phyloP scores from a whole-genome alignment of 2,113 vertebrate genomes.

The Azemiops feae region DNA sequence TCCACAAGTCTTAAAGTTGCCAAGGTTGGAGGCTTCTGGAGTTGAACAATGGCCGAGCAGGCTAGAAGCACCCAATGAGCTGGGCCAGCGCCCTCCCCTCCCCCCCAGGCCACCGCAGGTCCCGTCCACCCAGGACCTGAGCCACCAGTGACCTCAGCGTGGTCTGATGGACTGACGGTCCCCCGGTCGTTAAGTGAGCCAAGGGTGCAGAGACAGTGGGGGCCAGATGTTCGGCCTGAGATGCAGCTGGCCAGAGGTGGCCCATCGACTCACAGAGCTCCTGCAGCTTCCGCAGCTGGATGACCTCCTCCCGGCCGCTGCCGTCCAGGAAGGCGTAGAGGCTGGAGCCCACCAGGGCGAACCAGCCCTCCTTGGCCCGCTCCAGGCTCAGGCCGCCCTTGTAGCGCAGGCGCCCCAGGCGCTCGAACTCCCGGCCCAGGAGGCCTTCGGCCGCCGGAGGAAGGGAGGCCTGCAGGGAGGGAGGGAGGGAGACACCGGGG shows the following conservation, averaged over 20 bases:
- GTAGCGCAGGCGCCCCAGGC: conserved; percentile 85
- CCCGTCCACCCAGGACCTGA: background rate
- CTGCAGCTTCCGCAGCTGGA: conserved; percentile 88
- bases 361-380: conserved; percentile 84
- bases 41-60: background rate
- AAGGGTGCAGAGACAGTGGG: too few relatives aligned
- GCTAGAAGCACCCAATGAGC: background rate
- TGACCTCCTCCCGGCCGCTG: conserved; percentile 72
- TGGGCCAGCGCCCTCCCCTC: too few relatives aligned
- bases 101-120: background rate
- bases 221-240: too few relatives aligned
- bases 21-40: too few relatives aligned
- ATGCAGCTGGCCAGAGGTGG: too few relatives aligned
- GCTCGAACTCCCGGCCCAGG: conserved; percentile 79
- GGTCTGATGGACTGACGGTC: too few relatives aligned
- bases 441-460: conserved; percentile 79
- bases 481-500: background rate
- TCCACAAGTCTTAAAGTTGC: too few relatives aligned
- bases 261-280: conserved; percentile 85
- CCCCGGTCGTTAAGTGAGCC: accelerated
- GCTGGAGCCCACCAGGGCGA: conserved; percentile 78
- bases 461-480: conserved; percentile 74
- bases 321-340: conserved; percentile 75
- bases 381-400: conserved; percentile 91
- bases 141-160: too few relatives aligned